Conservation (phyloP, 2,888 invertebrate genomes). For the Mactromeris polynyma region DNA sequence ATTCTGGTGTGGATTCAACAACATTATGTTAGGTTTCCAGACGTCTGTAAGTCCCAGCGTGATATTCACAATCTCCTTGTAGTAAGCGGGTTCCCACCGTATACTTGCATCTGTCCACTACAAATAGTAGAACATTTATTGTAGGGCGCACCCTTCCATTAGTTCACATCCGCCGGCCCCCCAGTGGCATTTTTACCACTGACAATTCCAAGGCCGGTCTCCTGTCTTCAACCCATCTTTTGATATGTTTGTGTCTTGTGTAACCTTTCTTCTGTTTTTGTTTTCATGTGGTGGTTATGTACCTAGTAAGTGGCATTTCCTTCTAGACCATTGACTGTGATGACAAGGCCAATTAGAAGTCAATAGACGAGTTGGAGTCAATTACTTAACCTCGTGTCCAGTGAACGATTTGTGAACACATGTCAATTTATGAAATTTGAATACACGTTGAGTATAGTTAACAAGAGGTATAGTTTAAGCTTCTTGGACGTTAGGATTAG, state of each 20-base stretch:
- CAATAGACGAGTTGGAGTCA: no score
- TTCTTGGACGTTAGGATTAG: no score
- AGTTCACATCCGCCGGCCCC: not conserved
- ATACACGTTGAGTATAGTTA: no score
- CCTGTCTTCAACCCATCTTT: not conserved
- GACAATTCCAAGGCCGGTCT: not conserved
- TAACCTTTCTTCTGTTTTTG: not conserved
- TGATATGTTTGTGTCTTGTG: not conserved
- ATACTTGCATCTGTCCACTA: constrained; percentile 34
- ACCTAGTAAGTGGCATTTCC: no score
- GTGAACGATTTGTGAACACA: no score
- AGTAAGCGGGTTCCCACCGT: not conserved
- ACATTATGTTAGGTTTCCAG: constrained; percentile 28
- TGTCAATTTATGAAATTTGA: no score
- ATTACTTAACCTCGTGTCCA: no score
- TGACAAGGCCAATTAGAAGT: no score
- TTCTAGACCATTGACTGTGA: no score
- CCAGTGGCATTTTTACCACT: not conserved
- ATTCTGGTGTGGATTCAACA: constrained; percentile 27
- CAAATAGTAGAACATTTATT: not conserved
- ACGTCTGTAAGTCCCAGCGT: not conserved
- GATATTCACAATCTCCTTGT: not conserved
- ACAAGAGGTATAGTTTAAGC: no score
- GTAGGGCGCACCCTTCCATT: not conserved
- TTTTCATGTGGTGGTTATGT: no score